phyloP scores from a whole-genome alignment of 2,888 invertebrate species.

The Stenichneumon culpator region DNA sequence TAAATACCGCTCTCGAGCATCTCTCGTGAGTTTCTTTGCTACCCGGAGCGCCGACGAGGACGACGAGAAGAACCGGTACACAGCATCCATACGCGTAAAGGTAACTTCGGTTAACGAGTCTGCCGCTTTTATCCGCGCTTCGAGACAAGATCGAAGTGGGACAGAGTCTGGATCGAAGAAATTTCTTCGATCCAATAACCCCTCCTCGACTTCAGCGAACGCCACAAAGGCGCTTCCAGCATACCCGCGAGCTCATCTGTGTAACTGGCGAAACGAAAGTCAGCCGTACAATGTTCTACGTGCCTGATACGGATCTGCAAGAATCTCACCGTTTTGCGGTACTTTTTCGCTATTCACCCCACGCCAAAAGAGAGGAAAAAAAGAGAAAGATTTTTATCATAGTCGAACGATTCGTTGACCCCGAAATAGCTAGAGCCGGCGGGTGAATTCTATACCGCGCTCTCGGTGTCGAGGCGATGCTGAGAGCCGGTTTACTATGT shows the following conservation, averaged over 20 bases:
- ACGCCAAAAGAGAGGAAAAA: too few species aligned
- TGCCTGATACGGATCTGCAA: conserved; percentile 7
- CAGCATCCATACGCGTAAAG: conserved; percentile 32
- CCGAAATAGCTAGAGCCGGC: conserved; percentile 41
- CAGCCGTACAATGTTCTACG: neutral
- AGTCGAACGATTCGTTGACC: conserved; percentile 55
- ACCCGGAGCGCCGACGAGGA: conserved; percentile 32
- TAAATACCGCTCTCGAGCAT: conserved; percentile 30
- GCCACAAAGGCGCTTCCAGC: neutral
- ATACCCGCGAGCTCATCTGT: neutral
- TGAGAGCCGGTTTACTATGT: conserved; percentile 43
- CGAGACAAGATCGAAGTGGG: conserved; percentile 21
- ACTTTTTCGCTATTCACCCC: conserved; percentile 11
- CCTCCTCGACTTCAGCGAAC: neutral
- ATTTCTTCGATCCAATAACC: conserved; percentile 6
- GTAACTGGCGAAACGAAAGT: conserved; percentile 13
- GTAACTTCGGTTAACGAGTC: conserved; percentile 36
- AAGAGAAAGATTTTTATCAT: conserved; percentile 8
- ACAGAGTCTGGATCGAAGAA: conserved; percentile 19
- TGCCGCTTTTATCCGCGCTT: neutral
- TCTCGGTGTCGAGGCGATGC: neutral
- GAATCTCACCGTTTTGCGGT: conserved; percentile 13
- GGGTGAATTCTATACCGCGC: conserved; percentile 10
- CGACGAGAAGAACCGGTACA: conserved; percentile 57
- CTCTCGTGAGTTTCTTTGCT: conserved; percentile 24